phyloP scores from a whole-genome alignment of 1,140 invertebrate genomes.

The Spodoptera frugiperda region DNA sequence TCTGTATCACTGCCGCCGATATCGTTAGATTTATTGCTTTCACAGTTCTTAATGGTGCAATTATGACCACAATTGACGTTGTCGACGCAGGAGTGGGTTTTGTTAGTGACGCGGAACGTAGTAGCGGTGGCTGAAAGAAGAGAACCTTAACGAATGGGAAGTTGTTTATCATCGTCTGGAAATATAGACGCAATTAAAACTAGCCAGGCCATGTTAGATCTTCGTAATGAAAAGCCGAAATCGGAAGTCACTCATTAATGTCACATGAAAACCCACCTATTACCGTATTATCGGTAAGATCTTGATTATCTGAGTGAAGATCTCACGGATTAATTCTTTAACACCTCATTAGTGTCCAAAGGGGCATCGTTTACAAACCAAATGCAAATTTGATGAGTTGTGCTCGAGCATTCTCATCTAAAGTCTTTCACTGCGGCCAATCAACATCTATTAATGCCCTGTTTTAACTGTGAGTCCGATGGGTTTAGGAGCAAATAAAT shows the following conservation, averaged over 20 bases:
- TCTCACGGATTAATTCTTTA: conserved; percentile 80
- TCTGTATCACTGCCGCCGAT: conserved; percentile 66
- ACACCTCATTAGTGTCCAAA: conserved; percentile 81
- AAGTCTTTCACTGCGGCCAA: conserved; percentile 64
- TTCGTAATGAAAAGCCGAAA: conserved; percentile 54
- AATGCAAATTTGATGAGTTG: conserved; percentile 78
- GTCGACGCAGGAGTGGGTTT: conserved; percentile 59
- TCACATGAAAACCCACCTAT: conserved; percentile 62
- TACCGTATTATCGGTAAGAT: conserved; percentile 69
- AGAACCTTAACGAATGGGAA: conserved; percentile 46
- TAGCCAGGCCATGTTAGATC: conserved; percentile 46
- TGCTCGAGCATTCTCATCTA: conserved; percentile 73
- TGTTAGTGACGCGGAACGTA: conserved; percentile 54
- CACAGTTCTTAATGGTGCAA: conserved; percentile 78
- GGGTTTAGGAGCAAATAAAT: conserved; percentile 73
- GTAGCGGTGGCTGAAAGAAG: conserved; percentile 46
- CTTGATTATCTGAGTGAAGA: conserved; percentile 72
- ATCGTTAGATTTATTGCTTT: conserved; percentile 78
- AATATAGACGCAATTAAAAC: conserved; percentile 54
- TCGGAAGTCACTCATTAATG: conserved; percentile 73
- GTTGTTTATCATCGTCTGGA: conserved; percentile 52
- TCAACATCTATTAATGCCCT: conserved; percentile 71
- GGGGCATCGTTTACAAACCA: conserved; percentile 75
- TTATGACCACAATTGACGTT: conserved; percentile 72
- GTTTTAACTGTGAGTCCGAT: conserved; percentile 65